Evolutionary conservation across 1,140 invertebrate species (phyloP).

Genomic region (Neodiprion lecontei): DNA sequence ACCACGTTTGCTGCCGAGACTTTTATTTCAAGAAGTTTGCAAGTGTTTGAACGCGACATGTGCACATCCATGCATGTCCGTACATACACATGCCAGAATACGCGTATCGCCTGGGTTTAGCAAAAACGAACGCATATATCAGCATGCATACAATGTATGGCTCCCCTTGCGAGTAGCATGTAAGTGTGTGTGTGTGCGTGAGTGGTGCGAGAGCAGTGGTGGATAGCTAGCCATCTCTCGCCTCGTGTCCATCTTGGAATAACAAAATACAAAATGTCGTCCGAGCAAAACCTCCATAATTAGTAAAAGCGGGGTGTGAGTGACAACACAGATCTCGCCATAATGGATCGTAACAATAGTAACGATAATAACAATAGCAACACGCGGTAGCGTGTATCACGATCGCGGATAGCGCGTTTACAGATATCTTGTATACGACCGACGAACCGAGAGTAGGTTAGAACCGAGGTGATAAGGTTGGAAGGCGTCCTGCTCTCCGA

Average conservation of each 20-base stretch:
- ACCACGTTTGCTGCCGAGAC: neutral
- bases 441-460: conserved; percentile 13
- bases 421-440: conserved; percentile 44
- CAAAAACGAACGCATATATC: no score
- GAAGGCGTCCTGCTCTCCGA: conserved; percentile 6
- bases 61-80: no score
- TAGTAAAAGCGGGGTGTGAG: conserved; percentile 45
- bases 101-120: no score
- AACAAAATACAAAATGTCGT: conserved; percentile 57
- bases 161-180: neutral
- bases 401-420: neutral
- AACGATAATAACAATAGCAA: conserved; percentile 39
- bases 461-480: neutral
- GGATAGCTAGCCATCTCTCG: neutral
- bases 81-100: no score
- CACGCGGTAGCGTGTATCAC: conserved; percentile 26
- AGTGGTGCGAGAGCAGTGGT: neutral
- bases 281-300: conserved; percentile 54
- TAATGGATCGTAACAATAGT: conserved; percentile 39
- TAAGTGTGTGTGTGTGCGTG: neutral
- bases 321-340: conserved; percentile 45
- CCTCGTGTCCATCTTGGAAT: conserved; percentile 44
- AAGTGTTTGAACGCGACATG: no score
- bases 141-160: neutral
- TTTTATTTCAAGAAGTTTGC: neutral